Evolutionary conservation across 92 coral and sea anemone genomes (phyloP).

Genomic region (Hydrozoanthus gracilis): DNA sequence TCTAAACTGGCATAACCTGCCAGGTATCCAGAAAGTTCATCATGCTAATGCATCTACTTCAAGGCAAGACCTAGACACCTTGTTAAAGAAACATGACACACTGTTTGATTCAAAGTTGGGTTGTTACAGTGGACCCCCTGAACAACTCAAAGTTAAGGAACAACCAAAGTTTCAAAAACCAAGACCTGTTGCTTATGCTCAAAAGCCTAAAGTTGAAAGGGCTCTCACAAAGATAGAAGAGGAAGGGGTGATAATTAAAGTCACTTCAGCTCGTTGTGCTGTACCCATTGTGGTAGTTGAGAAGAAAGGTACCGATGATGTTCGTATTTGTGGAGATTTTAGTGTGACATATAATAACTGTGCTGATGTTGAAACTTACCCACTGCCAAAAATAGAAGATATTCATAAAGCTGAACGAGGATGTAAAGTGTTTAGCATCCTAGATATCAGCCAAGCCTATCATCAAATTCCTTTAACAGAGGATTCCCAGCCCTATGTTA

Average conservation of each 20-base stretch:
- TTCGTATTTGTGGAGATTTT: conserved; percentile 57
- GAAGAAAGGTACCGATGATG: conserved; percentile 40
- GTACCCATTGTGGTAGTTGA: conserved; percentile 45
- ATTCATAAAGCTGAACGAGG: conserved; percentile 68
- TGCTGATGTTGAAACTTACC: conserved; percentile 49
- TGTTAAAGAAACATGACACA: conserved; percentile 19
- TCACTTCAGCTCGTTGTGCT: conserved; percentile 46
- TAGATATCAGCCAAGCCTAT: conserved; percentile 66
- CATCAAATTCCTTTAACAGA: conserved; percentile 66
- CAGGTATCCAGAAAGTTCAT: conserved; percentile 36
- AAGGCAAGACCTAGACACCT: neutral
- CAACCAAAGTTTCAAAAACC: conserved; percentile 31
- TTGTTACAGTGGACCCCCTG: conserved; percentile 60
- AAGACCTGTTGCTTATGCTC: conserved; percentile 56
- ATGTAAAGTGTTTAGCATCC: conserved; percentile 56
- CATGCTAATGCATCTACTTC: conserved; percentile 8
- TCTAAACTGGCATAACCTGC: conserved; percentile 46
- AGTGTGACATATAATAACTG: conserved; percentile 41
- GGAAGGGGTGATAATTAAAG: conserved; percentile 59
- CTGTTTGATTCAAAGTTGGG: conserved; percentile 37
- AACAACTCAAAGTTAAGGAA: too few relatives aligned
- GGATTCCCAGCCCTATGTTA: conserved; percentile 65
- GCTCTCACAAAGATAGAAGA: conserved; percentile 55
- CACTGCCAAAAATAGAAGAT: conserved; percentile 61
- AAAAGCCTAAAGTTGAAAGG: conserved; percentile 55